Conservation (phyloP, 2,797 vertebrate species). For the Myripristis murdjan region DNA sequence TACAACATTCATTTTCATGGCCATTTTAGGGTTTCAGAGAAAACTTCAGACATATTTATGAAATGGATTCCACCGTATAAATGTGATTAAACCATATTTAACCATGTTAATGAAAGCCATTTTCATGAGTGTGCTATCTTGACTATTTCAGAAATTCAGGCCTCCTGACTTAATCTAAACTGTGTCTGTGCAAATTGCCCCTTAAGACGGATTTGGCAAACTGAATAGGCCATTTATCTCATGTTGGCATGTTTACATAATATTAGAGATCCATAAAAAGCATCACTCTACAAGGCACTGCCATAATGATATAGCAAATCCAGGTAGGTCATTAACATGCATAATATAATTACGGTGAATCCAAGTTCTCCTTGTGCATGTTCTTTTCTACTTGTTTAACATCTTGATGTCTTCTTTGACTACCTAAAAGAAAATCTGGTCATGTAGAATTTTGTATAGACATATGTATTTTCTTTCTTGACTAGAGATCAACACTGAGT, state of each 20-base stretch:
- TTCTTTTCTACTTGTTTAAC: too few relatives aligned
- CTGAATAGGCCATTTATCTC: neutral
- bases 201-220: neutral
- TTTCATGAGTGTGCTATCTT: neutral
- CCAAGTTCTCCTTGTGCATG: too few relatives aligned
- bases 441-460: too few relatives aligned
- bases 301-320: neutral
- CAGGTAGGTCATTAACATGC: too few relatives aligned
- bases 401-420: too few relatives aligned
- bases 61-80: neutral
- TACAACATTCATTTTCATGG: too few relatives aligned
- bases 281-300: neutral
- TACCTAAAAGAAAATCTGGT: too few relatives aligned
- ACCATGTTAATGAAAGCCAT: too few relatives aligned
- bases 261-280: neutral
- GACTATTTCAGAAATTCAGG: neutral
- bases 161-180: neutral
- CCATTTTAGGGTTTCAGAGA: too few relatives aligned
- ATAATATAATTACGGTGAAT: too few relatives aligned
- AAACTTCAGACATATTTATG: too few relatives aligned
- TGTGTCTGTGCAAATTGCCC: neutral
- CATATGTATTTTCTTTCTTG: neutral
- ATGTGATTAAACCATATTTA: neutral
- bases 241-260: neutral
- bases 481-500: neutral